A percentile compares a stretch with the other conserved stretches of the same genome.
Evolutionary conservation across 2,888 invertebrate genomes (phyloP).

Genomic region (Hoplodrina blanda): DNA sequence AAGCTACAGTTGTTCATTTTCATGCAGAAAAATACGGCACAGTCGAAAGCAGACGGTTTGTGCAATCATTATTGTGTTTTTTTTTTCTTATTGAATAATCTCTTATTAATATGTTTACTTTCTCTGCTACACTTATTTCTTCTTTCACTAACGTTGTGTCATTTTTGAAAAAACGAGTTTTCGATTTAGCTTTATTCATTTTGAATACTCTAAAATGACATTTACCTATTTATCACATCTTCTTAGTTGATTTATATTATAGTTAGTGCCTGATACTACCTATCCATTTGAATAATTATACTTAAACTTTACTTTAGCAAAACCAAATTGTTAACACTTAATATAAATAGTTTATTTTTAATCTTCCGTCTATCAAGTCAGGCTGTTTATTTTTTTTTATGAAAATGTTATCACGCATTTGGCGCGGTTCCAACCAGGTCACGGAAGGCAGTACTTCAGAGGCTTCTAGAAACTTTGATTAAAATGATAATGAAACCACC

Average conservation of each 20-base stretch:
- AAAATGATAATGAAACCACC: slow-evolving; percentile 25
- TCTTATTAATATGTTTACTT: neutral
- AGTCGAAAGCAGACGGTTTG: slow-evolving; percentile 1
- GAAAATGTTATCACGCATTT: slow-evolving; percentile 50
- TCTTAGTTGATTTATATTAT: too few species aligned
- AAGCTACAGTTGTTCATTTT: slow-evolving; percentile 3
- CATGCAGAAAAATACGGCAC: neutral
- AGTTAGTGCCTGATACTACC: too few species aligned
- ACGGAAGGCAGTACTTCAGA: slow-evolving; percentile 36
- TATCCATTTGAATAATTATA: too few species aligned
- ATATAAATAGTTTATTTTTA: slow-evolving; percentile 37
- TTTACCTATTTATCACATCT: too few species aligned
- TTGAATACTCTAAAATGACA: too few species aligned
- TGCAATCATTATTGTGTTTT: neutral
- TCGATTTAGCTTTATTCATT: too few species aligned
- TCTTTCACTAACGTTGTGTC: too few species aligned
- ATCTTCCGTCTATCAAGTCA: slow-evolving; percentile 3
- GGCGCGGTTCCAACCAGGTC: slow-evolving; percentile 57
- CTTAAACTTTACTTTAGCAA: neutral
- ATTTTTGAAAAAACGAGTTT: too few species aligned
- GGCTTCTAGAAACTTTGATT: slow-evolving; percentile 43
- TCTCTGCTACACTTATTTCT: too few species aligned
- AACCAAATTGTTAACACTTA: slow-evolving; percentile 1
- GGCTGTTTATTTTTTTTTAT: slow-evolving; percentile 32
- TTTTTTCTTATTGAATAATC: neutral